Evolutionary conservation across 1,140 invertebrate genomes (phyloP).

Genomic region (Phymorhynchus buccinoides): DNA sequence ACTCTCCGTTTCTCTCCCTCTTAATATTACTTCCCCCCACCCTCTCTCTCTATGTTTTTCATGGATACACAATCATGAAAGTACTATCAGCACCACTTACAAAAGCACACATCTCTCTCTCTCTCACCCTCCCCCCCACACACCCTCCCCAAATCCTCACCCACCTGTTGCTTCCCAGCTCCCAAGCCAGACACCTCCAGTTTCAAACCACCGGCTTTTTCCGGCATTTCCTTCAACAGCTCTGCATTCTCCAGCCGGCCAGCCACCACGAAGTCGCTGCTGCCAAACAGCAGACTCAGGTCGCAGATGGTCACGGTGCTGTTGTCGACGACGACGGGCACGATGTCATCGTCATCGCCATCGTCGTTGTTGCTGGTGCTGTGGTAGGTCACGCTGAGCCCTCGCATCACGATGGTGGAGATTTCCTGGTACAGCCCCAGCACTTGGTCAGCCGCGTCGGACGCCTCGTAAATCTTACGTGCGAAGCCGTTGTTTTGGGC

Average conservation of each 20-base stretch:
- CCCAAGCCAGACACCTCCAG: background rate
- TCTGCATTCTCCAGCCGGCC: conserved; percentile 46
- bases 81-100: no score
- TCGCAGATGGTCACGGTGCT: conserved; percentile 52
- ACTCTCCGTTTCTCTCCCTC: no score
- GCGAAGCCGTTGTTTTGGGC: conserved; percentile 81
- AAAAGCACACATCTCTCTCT: background rate
- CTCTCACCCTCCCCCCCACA: background rate
- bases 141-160: background rate
- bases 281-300: conserved; percentile 51
- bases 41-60: no score
- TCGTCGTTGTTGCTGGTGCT: conserved; percentile 23
- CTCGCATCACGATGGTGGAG: conserved; percentile 79
- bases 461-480: conserved; percentile 82
- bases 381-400: conserved; percentile 80
- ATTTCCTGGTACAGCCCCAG: conserved; percentile 82
- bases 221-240: conserved; percentile 41
- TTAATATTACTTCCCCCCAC: no score
- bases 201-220: background rate
- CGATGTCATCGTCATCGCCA: conserved; percentile 70
- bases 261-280: conserved; percentile 54
- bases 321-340: conserved; percentile 54
- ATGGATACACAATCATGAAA: no score
- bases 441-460: conserved; percentile 81
- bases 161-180: background rate